phyloP scores from a whole-genome alignment of 1,140 invertebrate species.

The Ruditapes philippinarum region DNA sequence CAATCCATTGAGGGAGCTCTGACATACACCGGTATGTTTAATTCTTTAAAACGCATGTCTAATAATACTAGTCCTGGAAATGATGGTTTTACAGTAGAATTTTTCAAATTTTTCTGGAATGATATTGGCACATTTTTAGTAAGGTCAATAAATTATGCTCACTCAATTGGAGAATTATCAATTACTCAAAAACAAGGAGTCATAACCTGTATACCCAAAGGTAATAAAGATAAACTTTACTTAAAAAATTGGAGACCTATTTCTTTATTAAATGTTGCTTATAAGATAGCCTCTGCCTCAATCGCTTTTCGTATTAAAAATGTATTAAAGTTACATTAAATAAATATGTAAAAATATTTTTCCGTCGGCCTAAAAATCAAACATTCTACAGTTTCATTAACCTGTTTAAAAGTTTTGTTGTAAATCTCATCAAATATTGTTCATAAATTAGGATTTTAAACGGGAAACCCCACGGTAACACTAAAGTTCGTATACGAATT shows the following conservation, averaged over 20 bases:
- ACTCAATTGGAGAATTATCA: background rate
- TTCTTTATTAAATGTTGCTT: too few relatives aligned
- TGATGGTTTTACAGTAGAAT: background rate
- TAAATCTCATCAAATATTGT: too few relatives aligned
- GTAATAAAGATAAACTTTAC: conserved; percentile 37
- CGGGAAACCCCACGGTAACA: too few relatives aligned
- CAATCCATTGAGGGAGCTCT: background rate
- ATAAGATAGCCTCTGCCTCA: conserved; percentile 3
- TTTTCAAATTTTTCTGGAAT: background rate
- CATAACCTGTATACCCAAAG: conserved; percentile 34
- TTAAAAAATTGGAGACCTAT: conserved; percentile 55
- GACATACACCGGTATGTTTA: background rate
- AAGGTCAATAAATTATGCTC: background rate
- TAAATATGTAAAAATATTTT: too few relatives aligned
- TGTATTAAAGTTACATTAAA: too few relatives aligned
- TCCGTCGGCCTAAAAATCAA: too few relatives aligned
- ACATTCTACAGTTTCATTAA: too few relatives aligned
- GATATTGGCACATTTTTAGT: conserved; percentile 13
- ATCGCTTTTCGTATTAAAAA: conserved; percentile 40
- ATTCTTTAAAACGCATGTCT: background rate
- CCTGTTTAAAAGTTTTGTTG: too few relatives aligned
- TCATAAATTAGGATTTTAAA: too few relatives aligned
- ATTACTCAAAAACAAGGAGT: conserved; percentile 20
- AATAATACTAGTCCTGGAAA: conserved; percentile 16
- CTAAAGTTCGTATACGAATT: too few relatives aligned